A percentile compares a stretch with the other conserved stretches of the same genome.
These are phyloP conservation scores for Stegodyphus dumicola DNA, from an alignment of 1,140 invertebrate species.

Conservation along the genomic window DNA sequence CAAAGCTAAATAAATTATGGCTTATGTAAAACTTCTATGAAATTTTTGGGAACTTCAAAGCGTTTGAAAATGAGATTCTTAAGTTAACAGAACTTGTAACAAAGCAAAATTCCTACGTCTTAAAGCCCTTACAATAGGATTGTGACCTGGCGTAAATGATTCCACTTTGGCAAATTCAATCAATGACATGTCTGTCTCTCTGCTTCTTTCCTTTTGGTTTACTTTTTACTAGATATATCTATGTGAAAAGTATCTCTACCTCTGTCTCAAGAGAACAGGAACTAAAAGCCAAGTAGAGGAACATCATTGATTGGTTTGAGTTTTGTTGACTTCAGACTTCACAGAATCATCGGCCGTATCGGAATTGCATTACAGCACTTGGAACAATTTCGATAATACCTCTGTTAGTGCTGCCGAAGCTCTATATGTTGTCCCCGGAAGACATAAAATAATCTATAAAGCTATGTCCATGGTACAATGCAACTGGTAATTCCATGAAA, in stretches of 20 bases:
- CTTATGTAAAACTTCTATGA: too few relatives aligned
- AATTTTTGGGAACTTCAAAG: too few relatives aligned
- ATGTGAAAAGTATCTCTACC: too few relatives aligned
- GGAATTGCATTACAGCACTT: conserved; percentile 49
- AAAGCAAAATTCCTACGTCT: too few relatives aligned
- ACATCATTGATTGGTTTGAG: conserved; percentile 20
- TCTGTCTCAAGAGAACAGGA: background rate
- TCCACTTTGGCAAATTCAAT: conserved; percentile 28
- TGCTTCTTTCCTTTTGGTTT: too few relatives aligned
- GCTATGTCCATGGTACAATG: background rate
- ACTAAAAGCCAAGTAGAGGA: conserved; percentile 22
- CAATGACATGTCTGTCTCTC: conserved; percentile 3
- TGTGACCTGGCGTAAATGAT: background rate
- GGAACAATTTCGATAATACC: conserved; percentile 48
- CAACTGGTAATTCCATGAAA: conserved; percentile 1
- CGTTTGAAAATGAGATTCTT: too few relatives aligned
- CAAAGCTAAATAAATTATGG: too few relatives aligned
- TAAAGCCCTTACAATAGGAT: too few relatives aligned
- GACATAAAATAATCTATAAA: conserved; percentile 28
- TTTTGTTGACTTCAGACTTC: background rate
- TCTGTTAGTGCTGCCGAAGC: conserved; percentile 6
- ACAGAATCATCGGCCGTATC: conserved; percentile 39
- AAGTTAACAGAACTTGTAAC: too few relatives aligned
- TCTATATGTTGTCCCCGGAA: conserved; percentile 6
- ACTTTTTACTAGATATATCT: too few relatives aligned